These are phyloP conservation scores for Hyalella azteca DNA, from an alignment of 2,888 invertebrate species.

Conservation along the genomic window DNA sequence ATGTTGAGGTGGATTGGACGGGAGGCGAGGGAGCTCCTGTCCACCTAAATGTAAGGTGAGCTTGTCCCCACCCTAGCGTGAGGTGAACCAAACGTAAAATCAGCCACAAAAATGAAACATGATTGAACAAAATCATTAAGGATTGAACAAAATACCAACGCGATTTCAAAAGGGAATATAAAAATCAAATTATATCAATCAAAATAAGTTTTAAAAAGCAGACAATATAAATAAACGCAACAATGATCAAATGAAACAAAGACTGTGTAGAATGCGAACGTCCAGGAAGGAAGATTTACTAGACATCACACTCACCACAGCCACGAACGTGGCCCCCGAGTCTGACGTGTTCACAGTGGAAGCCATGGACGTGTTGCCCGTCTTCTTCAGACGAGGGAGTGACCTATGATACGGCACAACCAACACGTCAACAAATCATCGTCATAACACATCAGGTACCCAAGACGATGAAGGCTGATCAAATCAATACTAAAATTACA, in stretches of 20 bases:
- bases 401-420: slow-evolving; percentile 40
- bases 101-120: neutral
- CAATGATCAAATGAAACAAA: neutral
- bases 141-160: neutral
- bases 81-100: neutral
- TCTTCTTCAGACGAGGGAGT: slow-evolving; percentile 52
- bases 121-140: neutral
- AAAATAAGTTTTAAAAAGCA: neutral
- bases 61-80: slow-evolving; percentile 58
- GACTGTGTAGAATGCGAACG: no score
- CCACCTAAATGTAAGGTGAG: slow-evolving; percentile 53
- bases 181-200: neutral
- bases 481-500: no score
- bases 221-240: neutral
- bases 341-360: slow-evolving; percentile 42
- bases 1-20: neutral
- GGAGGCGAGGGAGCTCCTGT: neutral
- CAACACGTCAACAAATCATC: neutral
- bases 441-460: neutral
- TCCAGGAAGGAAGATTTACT: no score
- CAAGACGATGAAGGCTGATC: no score
- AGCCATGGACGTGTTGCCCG: slow-evolving; percentile 39
- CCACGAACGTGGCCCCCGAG: slow-evolving; percentile 72
- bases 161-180: neutral
- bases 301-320: slow-evolving; percentile 79